A percentile compares a stretch with the other conserved stretches of the same genome.
phyloP scores from a whole-genome alignment of 2,888 invertebrate genomes.

The Hydrotaea cyrtoneurina region DNA sequence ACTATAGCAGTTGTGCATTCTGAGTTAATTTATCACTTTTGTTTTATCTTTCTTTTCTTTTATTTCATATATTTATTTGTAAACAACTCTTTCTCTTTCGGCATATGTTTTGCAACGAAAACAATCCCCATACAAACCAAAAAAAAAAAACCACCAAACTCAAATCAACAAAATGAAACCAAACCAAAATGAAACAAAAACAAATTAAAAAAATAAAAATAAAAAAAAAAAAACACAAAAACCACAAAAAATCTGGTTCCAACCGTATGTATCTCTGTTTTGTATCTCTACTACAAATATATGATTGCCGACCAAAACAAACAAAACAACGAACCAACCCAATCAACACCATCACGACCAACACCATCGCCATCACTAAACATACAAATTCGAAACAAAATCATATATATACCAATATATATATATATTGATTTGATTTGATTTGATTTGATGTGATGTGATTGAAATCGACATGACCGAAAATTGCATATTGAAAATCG shows the following conservation, averaged over 20 bases:
- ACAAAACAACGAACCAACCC: constrained; percentile 40
- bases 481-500: constrained; percentile 3
- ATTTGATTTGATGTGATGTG: not conserved
- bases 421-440: not conserved
- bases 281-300: constrained; percentile 56
- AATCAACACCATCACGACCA: constrained; percentile 12
- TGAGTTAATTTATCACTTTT: constrained; percentile 55
- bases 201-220: constrained; percentile 38
- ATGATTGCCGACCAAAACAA: not conserved
- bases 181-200: constrained; percentile 41
- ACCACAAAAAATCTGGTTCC: constrained; percentile 44
- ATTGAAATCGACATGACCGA: not conserved
- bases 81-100: constrained; percentile 34
- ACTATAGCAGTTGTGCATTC: constrained; percentile 22
- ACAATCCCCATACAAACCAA: too few species aligned
- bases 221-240: constrained; percentile 30
- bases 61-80: constrained; percentile 42
- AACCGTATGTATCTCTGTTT: constrained; percentile 65
- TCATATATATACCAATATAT: not conserved
- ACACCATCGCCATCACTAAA: not conserved
- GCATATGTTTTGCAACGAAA: too few species aligned
- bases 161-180: constrained; percentile 22
- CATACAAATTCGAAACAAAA: constrained; percentile 6
- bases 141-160: not conserved
- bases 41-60: constrained; percentile 59